A percentile compares a stretch with the other conserved stretches of the same genome.
Evolutionary conservation across 2,888 invertebrate species (phyloP).

Genomic region (Drosophila formosana): DNA sequence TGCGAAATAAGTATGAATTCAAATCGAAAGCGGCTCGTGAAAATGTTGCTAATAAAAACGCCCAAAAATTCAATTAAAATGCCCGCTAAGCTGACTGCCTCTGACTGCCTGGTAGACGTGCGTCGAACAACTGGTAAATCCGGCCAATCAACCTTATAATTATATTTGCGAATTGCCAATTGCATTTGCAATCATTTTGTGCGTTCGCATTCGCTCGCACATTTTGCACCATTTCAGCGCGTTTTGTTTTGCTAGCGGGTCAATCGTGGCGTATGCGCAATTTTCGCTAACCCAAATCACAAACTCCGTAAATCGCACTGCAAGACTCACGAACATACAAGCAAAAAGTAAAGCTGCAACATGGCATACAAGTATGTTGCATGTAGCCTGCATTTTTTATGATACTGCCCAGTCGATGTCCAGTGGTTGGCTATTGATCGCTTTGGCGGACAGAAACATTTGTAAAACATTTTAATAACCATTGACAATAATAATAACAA

Average conservation of each 20-base stretch:
- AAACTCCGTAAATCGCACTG: constrained; percentile 33
- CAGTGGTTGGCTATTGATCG: constrained; percentile 51
- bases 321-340: constrained; percentile 40
- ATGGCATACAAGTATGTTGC: constrained; percentile 28
- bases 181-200: constrained; percentile 51
- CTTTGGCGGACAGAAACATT: constrained; percentile 70
- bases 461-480: constrained; percentile 80
- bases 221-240: constrained; percentile 43
- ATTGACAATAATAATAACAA: constrained; percentile 65
- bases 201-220: constrained; percentile 22
- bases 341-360: constrained; percentile 21
- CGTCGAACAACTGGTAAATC: constrained; percentile 46
- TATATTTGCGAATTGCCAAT: constrained; percentile 65
- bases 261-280: constrained; percentile 67
- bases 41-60: constrained; percentile 54
- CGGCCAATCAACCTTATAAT: constrained; percentile 62
- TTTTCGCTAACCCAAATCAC: constrained; percentile 52
- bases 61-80: constrained; percentile 69
- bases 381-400: constrained; percentile 64
- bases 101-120: constrained; percentile 2
- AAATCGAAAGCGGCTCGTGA: constrained; percentile 36
- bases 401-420: constrained; percentile 53
- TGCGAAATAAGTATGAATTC: constrained; percentile 34
- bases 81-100: constrained; percentile 6
- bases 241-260: constrained; percentile 54